Evolutionary conservation across 2,113 vertebrate species (phyloP).

Genomic region (Labrus mixtus): DNA sequence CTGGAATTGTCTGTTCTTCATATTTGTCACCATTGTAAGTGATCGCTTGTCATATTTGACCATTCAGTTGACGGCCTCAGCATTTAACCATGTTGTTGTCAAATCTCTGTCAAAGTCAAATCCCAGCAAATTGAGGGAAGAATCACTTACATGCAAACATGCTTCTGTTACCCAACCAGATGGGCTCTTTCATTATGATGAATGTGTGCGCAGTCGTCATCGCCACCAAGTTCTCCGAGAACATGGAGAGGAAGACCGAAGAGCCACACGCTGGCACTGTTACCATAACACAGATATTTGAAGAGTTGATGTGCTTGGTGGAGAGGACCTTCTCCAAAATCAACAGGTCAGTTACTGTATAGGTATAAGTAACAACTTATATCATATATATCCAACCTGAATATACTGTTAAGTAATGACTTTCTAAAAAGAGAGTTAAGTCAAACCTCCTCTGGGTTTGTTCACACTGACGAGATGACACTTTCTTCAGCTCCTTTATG

Average conservation of each 20-base stretch:
- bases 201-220: constrained; percentile 29
- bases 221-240: constrained; percentile 21
- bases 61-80: neutral
- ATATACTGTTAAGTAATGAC: too few relatives aligned
- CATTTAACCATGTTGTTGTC: neutral
- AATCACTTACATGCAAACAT: too few relatives aligned
- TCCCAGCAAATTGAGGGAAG: too few relatives aligned
- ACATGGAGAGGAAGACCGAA: accelerated
- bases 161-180: neutral
- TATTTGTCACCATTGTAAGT: constrained; percentile 23
- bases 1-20: constrained; percentile 19
- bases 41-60: neutral
- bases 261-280: accelerated
- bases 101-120: too few relatives aligned
- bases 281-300: neutral
- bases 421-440: too few relatives aligned
- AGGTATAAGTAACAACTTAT: too few relatives aligned
- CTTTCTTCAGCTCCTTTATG: too few relatives aligned
- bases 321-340: accelerated
- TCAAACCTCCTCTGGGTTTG: too few relatives aligned
- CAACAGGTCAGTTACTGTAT: neutral
- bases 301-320: neutral
- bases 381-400: too few relatives aligned
- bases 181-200: constrained; percentile 29
- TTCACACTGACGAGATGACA: too few relatives aligned